A percentile compares a stretch with the other conserved stretches of the same genome.
These are phyloP conservation scores for Erpornis zantholeuca DNA, from an alignment of 2,113 vertebrate genomes.

Conservation along the genomic window DNA sequence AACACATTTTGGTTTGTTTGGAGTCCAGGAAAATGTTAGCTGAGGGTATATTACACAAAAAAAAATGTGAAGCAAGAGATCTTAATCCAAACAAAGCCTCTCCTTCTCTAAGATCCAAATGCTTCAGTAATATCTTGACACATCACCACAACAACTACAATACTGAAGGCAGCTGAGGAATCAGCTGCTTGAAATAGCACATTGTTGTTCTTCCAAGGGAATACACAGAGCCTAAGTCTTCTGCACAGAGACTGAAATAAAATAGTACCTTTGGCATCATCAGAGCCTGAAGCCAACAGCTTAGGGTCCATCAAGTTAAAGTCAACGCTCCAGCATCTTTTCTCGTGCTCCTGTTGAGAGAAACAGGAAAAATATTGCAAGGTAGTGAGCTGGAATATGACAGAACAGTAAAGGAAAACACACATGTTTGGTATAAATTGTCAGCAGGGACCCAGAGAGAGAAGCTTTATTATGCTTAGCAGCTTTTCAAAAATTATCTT, in stretches of 20 bases:
- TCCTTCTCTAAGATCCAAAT: neutral
- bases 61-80: neutral
- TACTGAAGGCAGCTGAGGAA: neutral
- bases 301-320: constrained; percentile 99
- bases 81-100: neutral
- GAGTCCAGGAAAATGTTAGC: neutral
- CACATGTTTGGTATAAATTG: neutral
- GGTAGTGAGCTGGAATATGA: neutral
- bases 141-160: neutral
- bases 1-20: neutral
- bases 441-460: neutral
- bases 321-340: constrained; percentile 98
- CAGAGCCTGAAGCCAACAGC: constrained; percentile 96
- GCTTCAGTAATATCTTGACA: neutral
- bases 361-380: constrained; percentile 41
- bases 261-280: constrained; percentile 96
- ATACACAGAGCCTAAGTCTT: neutral
- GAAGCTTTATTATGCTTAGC: neutral
- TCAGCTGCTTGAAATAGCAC: neutral
- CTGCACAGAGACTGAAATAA: neutral
- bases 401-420: neutral
- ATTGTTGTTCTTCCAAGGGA: neutral
- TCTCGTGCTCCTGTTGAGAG: constrained; percentile 91
- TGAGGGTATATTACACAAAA: neutral
- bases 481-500: neutral